Evolutionary conservation across 2,888 invertebrate species (phyloP), one percentile per base, ranked within the genome.

Genomic region (Sphecodes monilicornis): DNA sequence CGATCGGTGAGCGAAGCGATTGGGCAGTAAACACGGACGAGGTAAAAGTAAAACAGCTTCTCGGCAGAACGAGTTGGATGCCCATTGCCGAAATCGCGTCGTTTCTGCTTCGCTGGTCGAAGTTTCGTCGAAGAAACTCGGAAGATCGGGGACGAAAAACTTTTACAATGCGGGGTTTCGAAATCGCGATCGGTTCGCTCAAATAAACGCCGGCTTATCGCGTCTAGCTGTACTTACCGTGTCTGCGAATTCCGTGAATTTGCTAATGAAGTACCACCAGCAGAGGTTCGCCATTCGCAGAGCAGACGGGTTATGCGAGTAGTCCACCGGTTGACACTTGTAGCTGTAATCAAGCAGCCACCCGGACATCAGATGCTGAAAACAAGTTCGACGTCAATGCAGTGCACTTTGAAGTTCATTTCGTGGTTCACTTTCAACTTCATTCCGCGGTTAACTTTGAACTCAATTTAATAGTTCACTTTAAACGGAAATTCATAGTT

Each of bases 291-390:
- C 97, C 98, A 98, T 98, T 97, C 98, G 96, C 74, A 96, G 95
- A 64, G 94, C 94, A 74, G 94, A 94, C 1, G 96, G 97, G 92
- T 97, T 97, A 92, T 97, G 96, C 43, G 98, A 98, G 95, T 99
- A 99, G 95, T 99, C 99, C 41, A 99, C 98, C 0, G 98, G 98
- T 95, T 99, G 98, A 93, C 99, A 99, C 88, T 97, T 96, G 90
- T 97, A 97, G 94, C 98, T 98, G 96, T 99, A 99, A 93, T 98
- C 98, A 86, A 96, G 96, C 94, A 98, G 96, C 99, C 99, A 99
- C 76, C 99, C 99, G 43, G 98, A 97, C 97, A 97, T 97, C 91
- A 98, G 95, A 95, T 98, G 98, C 98, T 98, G 96, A 93, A 93
- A 93, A 90, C 85, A 85, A 72, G 57, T 50, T 85, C 50, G 46